Base-by-base conservation (phyloP, 2,888 invertebrate species). In the Nebria brevicollis region DNA sequence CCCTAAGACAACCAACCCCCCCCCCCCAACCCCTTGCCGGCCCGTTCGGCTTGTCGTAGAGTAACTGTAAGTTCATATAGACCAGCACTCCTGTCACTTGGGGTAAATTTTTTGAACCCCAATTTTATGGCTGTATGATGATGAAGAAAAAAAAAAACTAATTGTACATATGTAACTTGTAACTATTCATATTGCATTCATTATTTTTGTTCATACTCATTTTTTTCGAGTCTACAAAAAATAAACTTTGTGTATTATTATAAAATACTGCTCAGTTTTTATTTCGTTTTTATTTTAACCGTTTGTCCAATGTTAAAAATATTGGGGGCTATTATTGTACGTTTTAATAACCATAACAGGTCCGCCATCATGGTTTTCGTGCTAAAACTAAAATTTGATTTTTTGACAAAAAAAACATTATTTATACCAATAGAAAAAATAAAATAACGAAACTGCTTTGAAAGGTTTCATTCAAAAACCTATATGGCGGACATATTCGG, bases 231-330 rank as follows among this genome's bases (percentile, higher is more conserved):
- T 89, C 88, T 89, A 87, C 87, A 88, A 87, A 87, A 89, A 90
- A 89, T 89, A 90, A 90, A 90, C 89, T 89, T 90, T 90, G 89
- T 90, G 90, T 90, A 90, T 90, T 90, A 90, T 90, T 89, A 89
- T 87, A 54, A 54, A 54, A 54, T 54, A 54, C 13, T 54, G 54
- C 54, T 54, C 8, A 54, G 54, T 54, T 54, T 34, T 54, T 54
- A 54, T 54, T 54, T 54, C 54, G 54, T 11, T 54, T 54, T 13
- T 54, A 54, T 54, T 54, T 54, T 54, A 54, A 54, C 54, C 54
- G 54, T 54, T 54, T 54, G 4, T 54, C 54, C 54, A 54, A 54
- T 54, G 54, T 54, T 2, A 54, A 54, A 54, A 54, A 54, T 54
- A 54, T 54, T 54, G 11, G 54, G 8, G 54, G 54, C 54, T 13